These are phyloP conservation scores for Chiloscyllium plagiosum DNA, from an alignment of 2,113 vertebrate species.

Conservation along the genomic window DNA sequence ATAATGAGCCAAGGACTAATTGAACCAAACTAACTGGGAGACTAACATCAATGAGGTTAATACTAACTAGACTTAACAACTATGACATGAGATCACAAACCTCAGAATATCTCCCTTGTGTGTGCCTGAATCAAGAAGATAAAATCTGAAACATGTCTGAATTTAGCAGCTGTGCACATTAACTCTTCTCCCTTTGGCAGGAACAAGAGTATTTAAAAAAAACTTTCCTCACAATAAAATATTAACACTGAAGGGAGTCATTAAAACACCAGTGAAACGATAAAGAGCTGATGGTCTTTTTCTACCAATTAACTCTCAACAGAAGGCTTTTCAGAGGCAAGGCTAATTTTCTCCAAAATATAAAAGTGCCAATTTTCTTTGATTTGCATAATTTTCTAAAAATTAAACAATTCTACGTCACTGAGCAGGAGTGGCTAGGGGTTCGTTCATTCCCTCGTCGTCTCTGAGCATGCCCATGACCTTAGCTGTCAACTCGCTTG, in stretches of 20 bases:
- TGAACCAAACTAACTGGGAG: neutral
- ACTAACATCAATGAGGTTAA: neutral
- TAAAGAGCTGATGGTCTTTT: constrained; percentile 26
- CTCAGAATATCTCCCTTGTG: neutral
- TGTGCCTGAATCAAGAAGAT: neutral
- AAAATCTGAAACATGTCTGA: neutral
- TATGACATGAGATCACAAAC: neutral
- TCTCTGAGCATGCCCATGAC: neutral
- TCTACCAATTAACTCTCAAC: constrained; percentile 15
- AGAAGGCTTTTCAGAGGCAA: neutral
- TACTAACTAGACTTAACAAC: neutral
- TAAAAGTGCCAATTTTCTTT: neutral
- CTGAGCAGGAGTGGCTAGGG: neutral
- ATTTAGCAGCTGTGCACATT: neutral
- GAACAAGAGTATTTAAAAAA: neutral
- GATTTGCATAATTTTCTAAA: neutral
- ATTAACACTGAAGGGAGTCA: constrained; percentile 12
- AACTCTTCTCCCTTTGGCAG: neutral
- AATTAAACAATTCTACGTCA: neutral
- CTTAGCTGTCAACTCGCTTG: neutral
- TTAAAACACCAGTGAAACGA: constrained; percentile 28
- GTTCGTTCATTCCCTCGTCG: neutral
- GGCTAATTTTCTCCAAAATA: neutral
- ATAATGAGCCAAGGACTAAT: neutral
- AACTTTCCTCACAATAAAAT: neutral